Base-by-base conservation (phyloP, 2,888 invertebrate species). In the Entomobrya proxima region DNA sequence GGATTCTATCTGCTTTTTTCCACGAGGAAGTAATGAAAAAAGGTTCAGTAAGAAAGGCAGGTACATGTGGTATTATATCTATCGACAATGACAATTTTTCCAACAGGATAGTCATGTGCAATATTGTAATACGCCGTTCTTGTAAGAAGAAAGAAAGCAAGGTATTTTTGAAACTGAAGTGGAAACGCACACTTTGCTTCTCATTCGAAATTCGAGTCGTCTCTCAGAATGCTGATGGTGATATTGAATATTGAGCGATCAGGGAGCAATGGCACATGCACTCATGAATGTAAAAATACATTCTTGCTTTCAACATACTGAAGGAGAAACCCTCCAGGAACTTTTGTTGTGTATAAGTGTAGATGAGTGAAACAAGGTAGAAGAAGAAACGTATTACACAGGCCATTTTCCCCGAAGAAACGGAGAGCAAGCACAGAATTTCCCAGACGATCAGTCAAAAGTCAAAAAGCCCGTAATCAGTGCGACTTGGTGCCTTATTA, bases 221-320 rank as follows among this genome's bases (percentile, higher is more conserved):
- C 35, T 47, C 24, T 40, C 24, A 24, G 58, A 76, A 55, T 76
- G 55, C 27, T 76, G 58, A 76, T 76, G n/a, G 52, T 76, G 55
- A 32, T 74, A 50, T 74, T 74, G 74, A 74, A 74, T 64, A 79
- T 79, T 64, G 78, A 79, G 67, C 67, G 67, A 79, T 64, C 77
- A 64, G 9, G 47, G 18, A 37, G n/a, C n/a, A n/a, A n/a, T n/a
- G n/a, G n/a, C n/a, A n/a, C n/a, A n/a, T n/a, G n/a, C n/a, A n/a
- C n/a, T n/a, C n/a, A n/a, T n/a, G n/a, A n/a, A n/a, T n/a, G n/a
- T n/a, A n/a, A n/a, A n/a, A n/a, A n/a, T n/a, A n/a, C n/a, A n/a
- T n/a, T n/a, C n/a, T n/a, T n/a, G n/a, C n/a, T n/a, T n/a, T n/a
- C n/a, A n/a, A n/a, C n/a, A n/a, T n/a, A 11, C 40, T 11, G 11